Conservation (phyloP, 2,797 vertebrate genomes). For the Galaxias olidus region DNA sequence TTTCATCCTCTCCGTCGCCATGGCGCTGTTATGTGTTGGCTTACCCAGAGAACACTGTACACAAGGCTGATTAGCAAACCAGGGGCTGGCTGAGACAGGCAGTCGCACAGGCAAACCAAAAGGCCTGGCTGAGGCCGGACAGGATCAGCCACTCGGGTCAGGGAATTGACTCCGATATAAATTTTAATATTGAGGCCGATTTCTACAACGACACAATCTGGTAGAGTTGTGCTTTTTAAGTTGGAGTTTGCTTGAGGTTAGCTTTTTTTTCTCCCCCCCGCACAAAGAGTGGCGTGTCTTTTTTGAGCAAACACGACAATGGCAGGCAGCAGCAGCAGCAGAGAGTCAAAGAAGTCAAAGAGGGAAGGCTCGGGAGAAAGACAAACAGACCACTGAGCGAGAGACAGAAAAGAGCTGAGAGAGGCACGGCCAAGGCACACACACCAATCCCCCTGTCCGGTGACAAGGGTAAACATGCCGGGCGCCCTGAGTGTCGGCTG, state of each 20-base stretch:
- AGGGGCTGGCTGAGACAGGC: constrained; percentile 32
- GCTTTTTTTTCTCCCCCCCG: constrained; percentile 7
- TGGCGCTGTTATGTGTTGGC: constrained; percentile 66
- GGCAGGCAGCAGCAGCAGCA: constrained; percentile 11
- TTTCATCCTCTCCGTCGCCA: constrained; percentile 69
- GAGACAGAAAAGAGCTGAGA: constrained; percentile 27
- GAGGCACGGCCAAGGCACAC: constrained; percentile 8
- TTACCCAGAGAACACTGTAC: constrained; percentile 55
- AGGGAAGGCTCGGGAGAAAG: constrained; percentile 16
- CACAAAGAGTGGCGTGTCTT: not conserved
- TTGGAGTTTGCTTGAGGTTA: not conserved
- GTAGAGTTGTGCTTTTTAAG: not conserved
- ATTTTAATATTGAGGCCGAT: too few relatives aligned
- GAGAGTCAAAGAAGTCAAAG: constrained; percentile 9
- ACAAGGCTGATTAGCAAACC: constrained; percentile 61
- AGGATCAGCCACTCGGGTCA: constrained; percentile 21
- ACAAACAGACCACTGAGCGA: not conserved
- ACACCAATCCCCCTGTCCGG: constrained; percentile 56
- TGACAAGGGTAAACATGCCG: constrained; percentile 80
- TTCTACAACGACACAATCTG: too few relatives aligned
- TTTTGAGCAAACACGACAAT: constrained; percentile 15
- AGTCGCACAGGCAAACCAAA: constrained; percentile 33
- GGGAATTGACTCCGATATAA: not conserved
- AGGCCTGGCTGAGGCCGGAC: constrained; percentile 21
- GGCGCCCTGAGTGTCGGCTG: constrained; percentile 75